phyloP scores from a whole-genome alignment of 1,140 invertebrate genomes.

The Magallana gigas region DNA sequence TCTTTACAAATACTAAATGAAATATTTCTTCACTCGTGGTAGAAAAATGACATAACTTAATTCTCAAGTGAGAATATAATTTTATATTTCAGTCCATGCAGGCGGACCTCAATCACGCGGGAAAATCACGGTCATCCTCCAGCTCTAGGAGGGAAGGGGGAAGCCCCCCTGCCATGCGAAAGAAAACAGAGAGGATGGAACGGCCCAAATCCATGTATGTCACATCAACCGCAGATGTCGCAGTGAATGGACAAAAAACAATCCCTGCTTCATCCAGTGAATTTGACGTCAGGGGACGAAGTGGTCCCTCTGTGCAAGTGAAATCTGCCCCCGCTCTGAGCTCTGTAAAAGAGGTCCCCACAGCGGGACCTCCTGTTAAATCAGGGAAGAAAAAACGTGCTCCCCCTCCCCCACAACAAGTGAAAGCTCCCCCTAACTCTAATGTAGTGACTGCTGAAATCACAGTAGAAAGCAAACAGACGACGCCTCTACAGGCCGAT shows the following conservation, averaged over 20 bases:
- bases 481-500: constrained; percentile 22
- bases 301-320: not conserved
- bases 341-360: not conserved
- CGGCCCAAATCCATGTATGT: constrained; percentile 71
- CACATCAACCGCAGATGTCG: constrained; percentile 20
- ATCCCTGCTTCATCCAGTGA: constrained; percentile 37
- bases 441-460: not conserved
- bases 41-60: no score
- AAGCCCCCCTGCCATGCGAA: constrained; percentile 37
- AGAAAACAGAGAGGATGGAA: not conserved
- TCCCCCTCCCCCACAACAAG: constrained; percentile 63
- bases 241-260: constrained; percentile 34
- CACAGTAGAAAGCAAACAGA: not conserved
- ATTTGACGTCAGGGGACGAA: not conserved
- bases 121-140: not conserved
- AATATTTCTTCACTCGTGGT: no score
- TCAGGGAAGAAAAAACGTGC: constrained; percentile 67
- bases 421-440: constrained; percentile 7
- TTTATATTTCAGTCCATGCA: constrained; percentile 26
- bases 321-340: constrained; percentile 41
- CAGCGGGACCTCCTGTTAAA: constrained; percentile 34
- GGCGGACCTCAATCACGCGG: constrained; percentile 27
- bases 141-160: constrained; percentile 15
- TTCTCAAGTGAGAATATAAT: no score
- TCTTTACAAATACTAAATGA: no score